Evolutionary conservation across 2,888 invertebrate species (phyloP).

Genomic region (Platerodrilus igneus): DNA sequence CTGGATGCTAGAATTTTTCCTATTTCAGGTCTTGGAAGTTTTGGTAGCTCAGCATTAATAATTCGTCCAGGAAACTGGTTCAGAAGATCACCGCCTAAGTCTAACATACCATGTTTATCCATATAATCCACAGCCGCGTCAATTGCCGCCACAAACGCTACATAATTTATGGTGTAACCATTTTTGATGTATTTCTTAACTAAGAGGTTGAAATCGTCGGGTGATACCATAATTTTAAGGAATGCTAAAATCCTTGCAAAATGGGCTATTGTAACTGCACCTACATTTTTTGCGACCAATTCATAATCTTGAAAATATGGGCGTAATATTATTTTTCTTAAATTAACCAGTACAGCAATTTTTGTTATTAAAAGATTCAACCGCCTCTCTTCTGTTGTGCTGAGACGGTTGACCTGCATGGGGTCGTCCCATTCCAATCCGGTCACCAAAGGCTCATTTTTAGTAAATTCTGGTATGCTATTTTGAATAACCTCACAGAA

Average conservation of each 20-base stretch:
- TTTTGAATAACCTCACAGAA: slow-evolving; percentile 69
- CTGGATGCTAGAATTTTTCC: slow-evolving; percentile 51
- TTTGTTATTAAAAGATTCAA: slow-evolving; percentile 67
- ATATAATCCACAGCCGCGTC: slow-evolving; percentile 62
- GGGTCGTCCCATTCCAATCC: slow-evolving; percentile 68
- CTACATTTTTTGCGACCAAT: slow-evolving; percentile 67
- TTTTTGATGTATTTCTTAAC: slow-evolving; percentile 72
- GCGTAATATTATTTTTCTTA: slow-evolving; percentile 59
- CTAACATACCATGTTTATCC: slow-evolving; percentile 50
- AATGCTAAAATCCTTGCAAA: slow-evolving; percentile 70
- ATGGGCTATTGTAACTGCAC: slow-evolving; percentile 71
- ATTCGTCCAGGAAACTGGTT: slow-evolving; percentile 60
- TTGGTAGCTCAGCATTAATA: slow-evolving; percentile 64
- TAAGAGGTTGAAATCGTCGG: slow-evolving; percentile 68
- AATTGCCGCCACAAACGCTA: slow-evolving; percentile 66
- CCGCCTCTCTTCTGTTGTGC: slow-evolving; percentile 61
- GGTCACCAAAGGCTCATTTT: slow-evolving; percentile 49
- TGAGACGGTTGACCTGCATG: slow-evolving; percentile 61
- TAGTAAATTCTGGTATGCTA: slow-evolving; percentile 53
- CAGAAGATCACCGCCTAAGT: slow-evolving; percentile 54
- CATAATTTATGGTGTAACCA: slow-evolving; percentile 72
- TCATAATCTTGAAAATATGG: slow-evolving; percentile 76
- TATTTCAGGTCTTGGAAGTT: slow-evolving; percentile 63
- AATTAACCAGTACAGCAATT: slow-evolving; percentile 58
- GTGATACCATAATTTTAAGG: slow-evolving; percentile 62